Base-by-base conservation (phyloP, 1,140 invertebrate genomes). In the Portunus trituberculatus region DNA sequence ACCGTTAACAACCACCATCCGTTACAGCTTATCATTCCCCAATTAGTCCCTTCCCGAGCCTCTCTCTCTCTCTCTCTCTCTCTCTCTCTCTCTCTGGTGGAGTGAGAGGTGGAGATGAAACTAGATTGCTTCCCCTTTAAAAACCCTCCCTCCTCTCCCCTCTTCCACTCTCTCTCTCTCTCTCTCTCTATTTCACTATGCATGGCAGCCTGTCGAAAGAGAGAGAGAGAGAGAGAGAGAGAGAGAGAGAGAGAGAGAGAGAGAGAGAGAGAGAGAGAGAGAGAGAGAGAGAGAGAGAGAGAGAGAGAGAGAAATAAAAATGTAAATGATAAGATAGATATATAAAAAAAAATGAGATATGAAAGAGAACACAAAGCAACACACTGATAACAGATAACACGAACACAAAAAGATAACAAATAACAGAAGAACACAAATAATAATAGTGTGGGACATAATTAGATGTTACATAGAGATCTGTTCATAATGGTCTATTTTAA, bases 261-360 rank as follows among this genome's bases (percentile, higher is more conserved):
- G 39, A 48, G 87, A 25, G 32, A 28, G 87, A 28, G n/a, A 46
- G 25, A 89, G 8, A 39, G 25, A 46, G n/a, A 28, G 39, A 48
- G 87, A 89, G 87, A 46, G 39, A 89, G 31, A 48, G 46, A 89
- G 87, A 46, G 39, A 89, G 31, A 46, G 87, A 48, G 87, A 46
- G 67, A 46, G 87, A 48, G 87, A 89, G 20, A n/a, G 45, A 4
- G 8, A 25, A n/a, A 4, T 6, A 28, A n/a, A 20, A 25, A 46
- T 3, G 25, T 4, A 88, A 0, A 20, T 7, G 4, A 31, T 28
- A 32, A 46, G 39, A 46, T 32, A 89, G 39, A 48, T 6, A 46
- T 12, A 89, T 6, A 46, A 8, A 48, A 28, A n/a, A 48, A 48
- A 87, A 16, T 1, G n/a, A 48, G 87, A 48, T 14, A n/a, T n/a